These are phyloP conservation scores for Rhynchopsitta pachyrhyncha DNA, from an alignment of 2,113 vertebrate species.

Conservation along the genomic window DNA sequence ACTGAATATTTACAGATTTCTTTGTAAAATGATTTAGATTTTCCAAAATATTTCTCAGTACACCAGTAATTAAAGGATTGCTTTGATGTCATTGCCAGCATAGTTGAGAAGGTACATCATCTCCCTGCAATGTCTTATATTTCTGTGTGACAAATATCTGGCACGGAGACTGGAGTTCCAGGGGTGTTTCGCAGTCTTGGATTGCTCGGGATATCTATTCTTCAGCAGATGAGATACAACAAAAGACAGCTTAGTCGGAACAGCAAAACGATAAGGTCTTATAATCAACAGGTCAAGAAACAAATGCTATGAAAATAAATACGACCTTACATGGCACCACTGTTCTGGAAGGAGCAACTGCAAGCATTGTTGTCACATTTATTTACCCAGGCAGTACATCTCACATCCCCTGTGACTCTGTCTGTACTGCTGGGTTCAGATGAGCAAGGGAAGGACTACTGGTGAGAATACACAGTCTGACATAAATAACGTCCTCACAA, in stretches of 20 bases:
- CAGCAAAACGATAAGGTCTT: conserved; percentile 46
- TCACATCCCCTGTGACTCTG: not conserved
- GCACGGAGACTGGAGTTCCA: not conserved
- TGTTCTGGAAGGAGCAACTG: conserved; percentile 5
- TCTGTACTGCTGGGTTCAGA: not conserved
- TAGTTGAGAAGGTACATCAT: not conserved
- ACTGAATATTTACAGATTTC: not conserved
- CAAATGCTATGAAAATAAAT: conserved; percentile 60
- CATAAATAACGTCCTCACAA: not conserved
- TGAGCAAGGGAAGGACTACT: not conserved
- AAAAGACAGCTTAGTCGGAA: conserved; percentile 55
- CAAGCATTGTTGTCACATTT: conserved; percentile 40
- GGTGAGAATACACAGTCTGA: not conserved
- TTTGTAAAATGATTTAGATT: not conserved
- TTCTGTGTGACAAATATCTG: not conserved
- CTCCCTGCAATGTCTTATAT: not conserved
- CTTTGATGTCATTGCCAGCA: not conserved
- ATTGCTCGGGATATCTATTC: conserved; percentile 18
- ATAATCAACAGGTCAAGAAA: conserved; percentile 54
- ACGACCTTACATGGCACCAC: not conserved
- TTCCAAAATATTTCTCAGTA: not conserved
- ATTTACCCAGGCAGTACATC: conserved; percentile 11
- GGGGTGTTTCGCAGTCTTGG: not conserved
- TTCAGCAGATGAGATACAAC: conserved; percentile 33
- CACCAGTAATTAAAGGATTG: not conserved